Evolutionary conservation across 2,797 vertebrate species (phyloP).

Genomic region (Cercopithecus mitis): DNA sequence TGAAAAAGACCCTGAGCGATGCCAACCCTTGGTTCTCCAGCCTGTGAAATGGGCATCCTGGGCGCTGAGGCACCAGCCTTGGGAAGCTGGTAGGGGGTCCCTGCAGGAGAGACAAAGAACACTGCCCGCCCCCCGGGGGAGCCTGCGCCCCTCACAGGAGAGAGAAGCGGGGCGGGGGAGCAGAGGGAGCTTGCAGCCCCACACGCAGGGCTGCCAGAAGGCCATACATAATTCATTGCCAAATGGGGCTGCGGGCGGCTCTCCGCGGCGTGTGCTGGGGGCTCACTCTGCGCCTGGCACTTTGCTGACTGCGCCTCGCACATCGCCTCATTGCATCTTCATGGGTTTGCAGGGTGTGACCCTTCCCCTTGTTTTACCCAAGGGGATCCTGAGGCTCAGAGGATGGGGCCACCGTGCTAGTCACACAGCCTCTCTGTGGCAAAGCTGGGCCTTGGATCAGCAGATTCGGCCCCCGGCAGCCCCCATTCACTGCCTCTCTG

Average conservation of each 20-base stretch:
- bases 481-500: accelerated
- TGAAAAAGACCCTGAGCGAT: background rate
- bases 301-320: slow-evolving; percentile 39
- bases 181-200: background rate
- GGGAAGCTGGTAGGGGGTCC: background rate
- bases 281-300: slow-evolving; percentile 59
- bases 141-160: background rate
- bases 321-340: background rate
- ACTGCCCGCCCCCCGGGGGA: background rate
- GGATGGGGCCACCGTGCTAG: background rate
- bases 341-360: background rate
- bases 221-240: slow-evolving; percentile 81
- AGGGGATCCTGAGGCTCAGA: slow-evolving; percentile 58
- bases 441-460: background rate
- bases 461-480: accelerated
- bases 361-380: background rate
- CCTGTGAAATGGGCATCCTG: slow-evolving; percentile 48
- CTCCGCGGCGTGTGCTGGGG: background rate
- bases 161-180: background rate
- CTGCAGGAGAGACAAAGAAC: slow-evolving; percentile 59
- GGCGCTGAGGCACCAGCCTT: background rate
- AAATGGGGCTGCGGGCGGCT: slow-evolving; percentile 67
- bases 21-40: background rate
- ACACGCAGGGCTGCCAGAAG: slow-evolving; percentile 64
- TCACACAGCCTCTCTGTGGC: background rate